Percentiles rank a stretch among this genome's conserved stretches.
Evolutionary conservation across 2,888 invertebrate species (phyloP).

Genomic region (Lypha dubia): DNA sequence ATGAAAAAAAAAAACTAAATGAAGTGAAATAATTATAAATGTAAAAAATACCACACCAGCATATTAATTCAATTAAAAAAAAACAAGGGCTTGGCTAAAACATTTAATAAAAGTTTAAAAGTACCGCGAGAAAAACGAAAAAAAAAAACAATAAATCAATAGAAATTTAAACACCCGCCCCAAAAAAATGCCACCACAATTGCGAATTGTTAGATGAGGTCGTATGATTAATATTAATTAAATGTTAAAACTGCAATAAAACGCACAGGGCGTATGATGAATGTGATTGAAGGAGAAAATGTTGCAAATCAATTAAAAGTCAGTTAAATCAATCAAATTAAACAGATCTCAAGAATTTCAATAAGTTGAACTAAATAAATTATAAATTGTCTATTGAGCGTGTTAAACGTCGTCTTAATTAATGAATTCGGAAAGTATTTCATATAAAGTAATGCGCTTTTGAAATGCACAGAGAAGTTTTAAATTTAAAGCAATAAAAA

Average conservation of each 20-base stretch:
- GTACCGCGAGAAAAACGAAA: neutral
- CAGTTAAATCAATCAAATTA: constrained; percentile 42
- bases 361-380: constrained; percentile 13
- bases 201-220: neutral
- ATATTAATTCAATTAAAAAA: constrained; percentile 31
- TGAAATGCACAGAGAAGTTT: neutral
- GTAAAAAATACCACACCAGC: constrained; percentile 32
- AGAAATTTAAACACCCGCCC: neutral
- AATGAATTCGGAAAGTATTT: neutral
- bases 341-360: neutral
- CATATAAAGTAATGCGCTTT: neutral
- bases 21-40: constrained; percentile 52
- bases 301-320: constrained; percentile 34
- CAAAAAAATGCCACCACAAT: neutral
- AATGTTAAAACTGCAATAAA: neutral
- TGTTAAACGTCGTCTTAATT: no score
- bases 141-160: neutral
- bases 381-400: neutral
- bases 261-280: constrained; percentile 37
- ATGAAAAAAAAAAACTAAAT: constrained; percentile 24
- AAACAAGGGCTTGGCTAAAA: constrained; percentile 21
- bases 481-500: neutral
- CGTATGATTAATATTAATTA: constrained; percentile 58
- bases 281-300: constrained; percentile 3
- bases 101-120: constrained; percentile 7